Conservation (phyloP, 2,888 invertebrate genomes). For the Meiosimyza platycephala region DNA sequence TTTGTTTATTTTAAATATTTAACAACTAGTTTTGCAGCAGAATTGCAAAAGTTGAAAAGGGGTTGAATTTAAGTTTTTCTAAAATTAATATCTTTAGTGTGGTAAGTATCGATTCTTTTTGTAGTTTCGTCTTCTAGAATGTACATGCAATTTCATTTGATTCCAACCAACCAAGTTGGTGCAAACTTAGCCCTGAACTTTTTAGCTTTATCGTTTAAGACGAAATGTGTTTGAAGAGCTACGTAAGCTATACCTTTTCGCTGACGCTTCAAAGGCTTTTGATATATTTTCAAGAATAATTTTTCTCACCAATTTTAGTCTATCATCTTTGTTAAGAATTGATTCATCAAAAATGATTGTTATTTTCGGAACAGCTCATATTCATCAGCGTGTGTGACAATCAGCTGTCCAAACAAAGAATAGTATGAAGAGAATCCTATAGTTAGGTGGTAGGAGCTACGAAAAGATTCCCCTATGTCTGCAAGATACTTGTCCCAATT, state of each 20-base stretch:
- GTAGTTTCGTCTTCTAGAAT: not conserved
- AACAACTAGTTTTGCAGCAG: too few species aligned
- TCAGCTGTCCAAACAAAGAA: slow-evolving; percentile 25
- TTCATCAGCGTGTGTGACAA: not conserved
- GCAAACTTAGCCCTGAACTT: slow-evolving; percentile 11
- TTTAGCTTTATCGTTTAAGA: slow-evolving; percentile 8
- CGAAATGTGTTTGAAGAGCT: slow-evolving; percentile 2
- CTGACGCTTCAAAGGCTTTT: not conserved
- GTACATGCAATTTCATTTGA: slow-evolving; percentile 7
- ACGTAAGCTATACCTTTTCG: slow-evolving; percentile 6
- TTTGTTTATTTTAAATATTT: too few species aligned
- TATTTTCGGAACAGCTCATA: not conserved
- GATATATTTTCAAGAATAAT: not conserved
- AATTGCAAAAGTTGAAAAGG: not conserved
- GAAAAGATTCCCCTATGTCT: slow-evolving; percentile 19
- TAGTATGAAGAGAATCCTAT: slow-evolving; percentile 33
- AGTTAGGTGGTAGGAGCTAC: slow-evolving; percentile 17
- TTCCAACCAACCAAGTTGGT: not conserved
- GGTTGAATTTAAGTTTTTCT: not conserved
- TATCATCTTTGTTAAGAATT: not conserved
- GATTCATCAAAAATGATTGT: not conserved
- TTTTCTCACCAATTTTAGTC: not conserved
- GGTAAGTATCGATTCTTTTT: not conserved
- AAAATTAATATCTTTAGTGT: too few species aligned
- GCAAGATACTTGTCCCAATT: slow-evolving; percentile 30